phyloP scores from a whole-genome alignment of 2,113 vertebrate species.

The Channa maculata region DNA sequence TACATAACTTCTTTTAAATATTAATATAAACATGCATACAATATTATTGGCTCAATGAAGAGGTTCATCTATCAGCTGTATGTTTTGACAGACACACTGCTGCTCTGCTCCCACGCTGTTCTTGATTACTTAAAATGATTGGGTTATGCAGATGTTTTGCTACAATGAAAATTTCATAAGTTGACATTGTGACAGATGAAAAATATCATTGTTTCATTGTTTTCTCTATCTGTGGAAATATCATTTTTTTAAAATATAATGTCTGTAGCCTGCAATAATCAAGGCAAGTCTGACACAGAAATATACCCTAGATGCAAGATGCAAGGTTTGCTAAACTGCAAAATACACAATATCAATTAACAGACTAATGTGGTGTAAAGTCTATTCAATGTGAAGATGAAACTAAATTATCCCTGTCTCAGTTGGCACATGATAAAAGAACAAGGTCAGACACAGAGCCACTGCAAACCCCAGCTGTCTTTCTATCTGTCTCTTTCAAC shows the following conservation, averaged over 20 bases:
- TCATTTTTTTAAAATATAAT: conserved; percentile 14
- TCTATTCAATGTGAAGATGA: conserved; percentile 16
- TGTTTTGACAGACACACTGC: conserved; percentile 59
- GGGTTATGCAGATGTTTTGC: conserved; percentile 56
- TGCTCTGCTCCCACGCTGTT: conserved; percentile 51
- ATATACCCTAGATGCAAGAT: neutral
- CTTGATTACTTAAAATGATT: conserved; percentile 61
- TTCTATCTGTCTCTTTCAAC: conserved; percentile 10
- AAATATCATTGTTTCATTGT: conserved; percentile 10
- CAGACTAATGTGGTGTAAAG: neutral
- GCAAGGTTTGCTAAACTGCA: neutral
- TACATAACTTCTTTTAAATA: conserved; percentile 36
- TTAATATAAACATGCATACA: conserved; percentile 28
- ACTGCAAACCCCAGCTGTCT: conserved; percentile 34
- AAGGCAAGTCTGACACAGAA: neutral
- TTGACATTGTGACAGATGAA: conserved; percentile 46
- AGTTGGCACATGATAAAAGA: conserved; percentile 21
- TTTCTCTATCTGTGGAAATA: neutral
- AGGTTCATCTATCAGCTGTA: conserved; percentile 57
- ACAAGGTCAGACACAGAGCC: conserved; percentile 37
- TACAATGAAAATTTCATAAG: conserved; percentile 42
- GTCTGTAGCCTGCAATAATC: conserved; percentile 4
- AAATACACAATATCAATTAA: conserved; percentile 1
- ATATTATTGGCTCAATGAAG: neutral
- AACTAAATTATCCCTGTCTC: conserved; percentile 25